A percentile compares a stretch with the other conserved stretches of the same genome.
phyloP scores from a whole-genome alignment of 2,113 vertebrate species.

The Noturus placidus region DNA sequence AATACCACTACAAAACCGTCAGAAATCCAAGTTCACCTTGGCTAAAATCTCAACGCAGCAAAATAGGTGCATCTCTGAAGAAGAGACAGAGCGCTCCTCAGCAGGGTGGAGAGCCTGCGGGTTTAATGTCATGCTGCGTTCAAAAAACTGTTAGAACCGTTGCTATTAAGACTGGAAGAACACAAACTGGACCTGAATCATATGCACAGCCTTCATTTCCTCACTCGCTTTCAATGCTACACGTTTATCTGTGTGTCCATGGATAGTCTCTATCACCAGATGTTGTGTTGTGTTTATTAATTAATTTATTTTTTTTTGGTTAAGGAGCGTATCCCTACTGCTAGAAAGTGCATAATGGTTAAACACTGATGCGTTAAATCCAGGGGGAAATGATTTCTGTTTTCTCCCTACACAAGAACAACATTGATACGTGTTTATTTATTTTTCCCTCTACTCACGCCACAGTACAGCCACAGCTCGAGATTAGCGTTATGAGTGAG shows the following conservation, averaged over 20 bases:
- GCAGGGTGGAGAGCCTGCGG: background rate
- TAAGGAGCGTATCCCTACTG: conserved; percentile 40
- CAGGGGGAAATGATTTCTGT: background rate
- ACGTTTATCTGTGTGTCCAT: conserved; percentile 9
- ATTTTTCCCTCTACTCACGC: background rate
- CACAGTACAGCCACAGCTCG: background rate
- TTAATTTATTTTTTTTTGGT: conserved; percentile 28
- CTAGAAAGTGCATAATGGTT: conserved; percentile 46
- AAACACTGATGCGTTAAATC: conserved; percentile 21
- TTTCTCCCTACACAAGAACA: conserved; percentile 19
- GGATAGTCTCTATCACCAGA: conserved; percentile 33
- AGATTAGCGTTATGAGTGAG: background rate
- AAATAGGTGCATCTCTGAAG: background rate
- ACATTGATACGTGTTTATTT: background rate
- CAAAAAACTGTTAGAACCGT: conserved; percentile 3
- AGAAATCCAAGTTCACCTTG: background rate
- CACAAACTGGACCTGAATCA: background rate
- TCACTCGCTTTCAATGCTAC: conserved; percentile 6
- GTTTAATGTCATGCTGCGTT: background rate
- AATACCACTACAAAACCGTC: background rate
- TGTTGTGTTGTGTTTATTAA: background rate
- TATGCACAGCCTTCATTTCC: background rate
- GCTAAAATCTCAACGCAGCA: background rate
- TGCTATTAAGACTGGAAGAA: conserved; percentile 3
- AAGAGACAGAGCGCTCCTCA: background rate